Percentiles rank a stretch among this genome's conserved stretches.
Conservation (phyloP, 2,888 invertebrate genomes). For the Dicyrtoma fusca region DNA sequence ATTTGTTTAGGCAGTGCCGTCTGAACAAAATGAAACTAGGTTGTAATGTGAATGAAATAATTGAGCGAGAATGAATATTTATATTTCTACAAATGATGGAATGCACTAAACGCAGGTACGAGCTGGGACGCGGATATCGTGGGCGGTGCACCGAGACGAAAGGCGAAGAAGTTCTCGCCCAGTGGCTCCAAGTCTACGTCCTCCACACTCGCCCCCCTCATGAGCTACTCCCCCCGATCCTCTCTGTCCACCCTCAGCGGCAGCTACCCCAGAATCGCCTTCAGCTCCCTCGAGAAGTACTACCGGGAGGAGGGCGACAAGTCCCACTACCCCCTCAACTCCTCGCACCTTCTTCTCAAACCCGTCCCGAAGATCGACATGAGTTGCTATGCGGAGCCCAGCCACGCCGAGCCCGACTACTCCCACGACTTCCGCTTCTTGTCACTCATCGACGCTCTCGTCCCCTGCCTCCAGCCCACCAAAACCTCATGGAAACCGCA, state of each 20-base stretch:
- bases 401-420: conserved; percentile 21
- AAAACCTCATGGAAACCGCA: not conserved
- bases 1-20: too few relatives aligned
- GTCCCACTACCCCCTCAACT: not conserved
- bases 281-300: conserved; percentile 16
- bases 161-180: not conserved
- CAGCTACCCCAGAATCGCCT: conserved; percentile 11
- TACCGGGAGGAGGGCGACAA: conserved; percentile 14
- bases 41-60: too few relatives aligned
- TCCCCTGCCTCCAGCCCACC: conserved; percentile 12
- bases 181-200: conserved; percentile 8
- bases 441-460: conserved; percentile 17
- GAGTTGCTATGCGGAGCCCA: not conserved
- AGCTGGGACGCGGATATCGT: not conserved
- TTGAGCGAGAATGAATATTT: too few relatives aligned
- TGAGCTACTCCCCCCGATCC: conserved; percentile 17
- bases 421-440: conserved; percentile 30
- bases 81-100: too few relatives aligned
- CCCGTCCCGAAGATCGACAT: conserved; percentile 19
- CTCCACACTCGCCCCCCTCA: conserved; percentile 1
- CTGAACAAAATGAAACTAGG: too few relatives aligned
- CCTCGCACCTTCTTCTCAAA: not conserved
- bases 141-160: not conserved
- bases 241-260: conserved; percentile 10
- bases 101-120: too few relatives aligned